Evolutionary conservation across 2,113 vertebrate species (phyloP).

Genomic region (Cyprinodon variegatus): DNA sequence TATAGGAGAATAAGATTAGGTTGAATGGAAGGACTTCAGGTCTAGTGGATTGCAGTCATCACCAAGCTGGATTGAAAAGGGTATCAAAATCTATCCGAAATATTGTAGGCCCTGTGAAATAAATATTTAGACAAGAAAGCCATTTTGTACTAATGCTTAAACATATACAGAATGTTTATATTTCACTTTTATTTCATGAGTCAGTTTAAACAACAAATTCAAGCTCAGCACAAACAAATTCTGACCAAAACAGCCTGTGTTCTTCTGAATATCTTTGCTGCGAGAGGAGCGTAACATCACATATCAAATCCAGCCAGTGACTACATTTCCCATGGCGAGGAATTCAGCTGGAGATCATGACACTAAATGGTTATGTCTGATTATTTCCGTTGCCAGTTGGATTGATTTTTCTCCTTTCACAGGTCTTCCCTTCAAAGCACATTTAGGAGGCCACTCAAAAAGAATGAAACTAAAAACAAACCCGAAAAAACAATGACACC

Average conservation of each 20-base stretch:
- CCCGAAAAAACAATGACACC: slow-evolving; percentile 64
- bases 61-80: too few species aligned
- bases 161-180: background rate
- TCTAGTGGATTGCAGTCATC: too few species aligned
- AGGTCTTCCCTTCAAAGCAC: slow-evolving; percentile 47
- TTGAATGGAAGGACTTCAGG: too few species aligned
- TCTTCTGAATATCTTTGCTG: slow-evolving; percentile 65
- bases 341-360: slow-evolving; percentile 61
- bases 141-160: background rate
- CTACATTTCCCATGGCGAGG: slow-evolving; percentile 55
- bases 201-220: slow-evolving; percentile 77
- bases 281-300: slow-evolving; percentile 67
- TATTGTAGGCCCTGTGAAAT: background rate
- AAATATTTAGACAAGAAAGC: background rate
- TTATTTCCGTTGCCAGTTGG: slow-evolving; percentile 39
- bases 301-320: slow-evolving; percentile 67
- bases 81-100: background rate
- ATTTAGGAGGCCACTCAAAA: slow-evolving; percentile 61
- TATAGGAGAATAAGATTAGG: too few species aligned
- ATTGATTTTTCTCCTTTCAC: slow-evolving; percentile 23
- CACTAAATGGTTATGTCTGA: slow-evolving; percentile 49
- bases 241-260: slow-evolving; percentile 70
- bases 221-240: slow-evolving; percentile 79
- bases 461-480: slow-evolving; percentile 42
- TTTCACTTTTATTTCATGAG: slow-evolving; percentile 69